These are phyloP conservation scores for Oncorhynchus nerka DNA, from an alignment of 2,113 vertebrate genomes.

Conservation along the genomic window DNA sequence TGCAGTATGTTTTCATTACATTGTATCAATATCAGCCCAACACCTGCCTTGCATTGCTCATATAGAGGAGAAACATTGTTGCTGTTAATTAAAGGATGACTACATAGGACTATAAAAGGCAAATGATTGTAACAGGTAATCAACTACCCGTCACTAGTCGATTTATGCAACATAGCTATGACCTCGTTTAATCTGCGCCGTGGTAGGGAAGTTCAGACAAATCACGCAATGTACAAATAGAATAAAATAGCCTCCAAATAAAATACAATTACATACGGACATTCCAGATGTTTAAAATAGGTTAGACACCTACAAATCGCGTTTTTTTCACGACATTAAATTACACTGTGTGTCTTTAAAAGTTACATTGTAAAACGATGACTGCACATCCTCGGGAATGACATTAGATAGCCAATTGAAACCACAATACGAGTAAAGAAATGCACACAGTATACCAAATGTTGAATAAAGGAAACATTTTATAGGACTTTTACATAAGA, in stretches of 20 bases:
- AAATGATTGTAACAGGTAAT: not conserved
- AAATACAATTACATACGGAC: not conserved
- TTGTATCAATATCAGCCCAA: not conserved
- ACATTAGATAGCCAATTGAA: not conserved
- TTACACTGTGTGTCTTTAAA: slow-evolving; percentile 22
- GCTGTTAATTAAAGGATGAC: not conserved
- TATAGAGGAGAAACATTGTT: not conserved
- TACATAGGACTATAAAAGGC: too few relatives aligned
- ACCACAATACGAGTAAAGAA: not conserved
- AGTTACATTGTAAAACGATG: slow-evolving; percentile 21
- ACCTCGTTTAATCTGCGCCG: not conserved
- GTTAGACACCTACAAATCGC: not conserved
- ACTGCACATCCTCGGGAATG: slow-evolving; percentile 9
- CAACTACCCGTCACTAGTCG: not conserved
- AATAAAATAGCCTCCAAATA: not conserved
- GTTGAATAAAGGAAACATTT: not conserved
- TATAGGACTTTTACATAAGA: not conserved
- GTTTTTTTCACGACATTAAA: not conserved
- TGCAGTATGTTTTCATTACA: not conserved
- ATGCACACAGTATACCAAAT: not conserved
- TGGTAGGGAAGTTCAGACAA: not conserved
- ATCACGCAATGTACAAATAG: not conserved
- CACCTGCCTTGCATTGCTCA: not conserved
- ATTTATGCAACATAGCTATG: not conserved
- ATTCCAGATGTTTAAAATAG: not conserved